phyloP scores from a whole-genome alignment of 1,140 invertebrate species.

The Danaus melanippus region DNA sequence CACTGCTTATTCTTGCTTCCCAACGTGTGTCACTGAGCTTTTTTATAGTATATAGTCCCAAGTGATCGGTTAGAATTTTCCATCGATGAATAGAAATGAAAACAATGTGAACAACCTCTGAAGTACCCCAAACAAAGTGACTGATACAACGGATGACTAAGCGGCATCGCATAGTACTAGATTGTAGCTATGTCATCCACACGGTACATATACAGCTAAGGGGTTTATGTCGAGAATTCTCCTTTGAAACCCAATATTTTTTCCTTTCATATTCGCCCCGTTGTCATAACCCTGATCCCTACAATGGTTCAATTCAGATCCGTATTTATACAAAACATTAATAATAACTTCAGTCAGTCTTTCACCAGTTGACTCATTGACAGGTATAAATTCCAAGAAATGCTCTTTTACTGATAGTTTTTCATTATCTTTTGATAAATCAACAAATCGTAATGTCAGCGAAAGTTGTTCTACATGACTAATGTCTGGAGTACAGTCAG shows the following conservation, averaged over 20 bases:
- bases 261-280: slow-evolving; percentile 32
- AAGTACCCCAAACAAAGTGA: no score
- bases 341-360: slow-evolving; percentile 27
- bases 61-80: no score
- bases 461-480: no score
- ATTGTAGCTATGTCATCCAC: slow-evolving; percentile 30
- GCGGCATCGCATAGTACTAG: no score
- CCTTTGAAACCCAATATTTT: slow-evolving; percentile 34
- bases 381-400: slow-evolving; percentile 29
- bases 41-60: no score
- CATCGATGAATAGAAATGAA: no score
- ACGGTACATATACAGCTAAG: slow-evolving; percentile 27
- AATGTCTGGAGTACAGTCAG: no score
- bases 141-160: no score
- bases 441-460: no score
- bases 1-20: no score
- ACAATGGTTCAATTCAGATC: slow-evolving; percentile 21
- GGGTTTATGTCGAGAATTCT: slow-evolving; percentile 29
- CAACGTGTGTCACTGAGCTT: no score
- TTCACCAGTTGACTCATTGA: slow-evolving; percentile 30
- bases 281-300: slow-evolving; percentile 32
- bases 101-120: no score
- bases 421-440: slow-evolving; percentile 7
- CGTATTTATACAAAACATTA: slow-evolving; percentile 28
- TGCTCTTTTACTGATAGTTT: slow-evolving; percentile 31